Evolutionary conservation across 2,113 vertebrate genomes (phyloP).

Genomic region (Myiopsitta monachus): DNA sequence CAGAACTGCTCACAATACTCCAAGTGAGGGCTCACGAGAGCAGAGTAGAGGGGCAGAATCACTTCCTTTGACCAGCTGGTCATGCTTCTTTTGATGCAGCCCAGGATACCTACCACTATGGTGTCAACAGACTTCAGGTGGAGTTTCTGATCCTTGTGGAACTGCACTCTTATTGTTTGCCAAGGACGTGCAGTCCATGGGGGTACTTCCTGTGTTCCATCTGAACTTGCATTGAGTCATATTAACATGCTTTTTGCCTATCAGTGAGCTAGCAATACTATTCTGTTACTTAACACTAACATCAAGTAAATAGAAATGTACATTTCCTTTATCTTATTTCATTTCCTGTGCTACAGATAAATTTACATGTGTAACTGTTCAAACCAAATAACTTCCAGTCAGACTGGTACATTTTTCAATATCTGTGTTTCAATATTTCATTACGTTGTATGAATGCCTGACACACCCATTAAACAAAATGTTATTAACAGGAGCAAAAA

Average conservation of each 20-base stretch:
- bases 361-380: slow-evolving; percentile 22
- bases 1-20: too few relatives aligned
- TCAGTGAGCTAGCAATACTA: slow-evolving; percentile 20
- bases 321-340: slow-evolving; percentile 25
- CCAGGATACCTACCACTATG: too few relatives aligned
- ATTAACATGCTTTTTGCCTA: slow-evolving; percentile 33
- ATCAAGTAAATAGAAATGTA: slow-evolving; percentile 15
- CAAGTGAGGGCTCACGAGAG: too few relatives aligned
- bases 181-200: slow-evolving; percentile 25
- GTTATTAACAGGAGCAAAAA: slow-evolving; percentile 36
- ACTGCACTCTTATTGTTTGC: slow-evolving; percentile 18
- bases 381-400: slow-evolving; percentile 36
- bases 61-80: too few relatives aligned
- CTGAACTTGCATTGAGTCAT: slow-evolving; percentile 26
- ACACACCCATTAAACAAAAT: slow-evolving; percentile 39
- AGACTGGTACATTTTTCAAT: slow-evolving; percentile 27
- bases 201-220: slow-evolving; percentile 49
- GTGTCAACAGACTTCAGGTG: not conserved
- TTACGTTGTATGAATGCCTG: not conserved
- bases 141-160: not conserved
- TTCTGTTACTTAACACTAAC: slow-evolving; percentile 28
- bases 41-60: too few relatives aligned
- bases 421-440: slow-evolving; percentile 34
- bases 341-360: not conserved
- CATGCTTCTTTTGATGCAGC: too few relatives aligned